Conservation (phyloP, 2,797 vertebrate species). For the Pseudomugil tenellus region DNA sequence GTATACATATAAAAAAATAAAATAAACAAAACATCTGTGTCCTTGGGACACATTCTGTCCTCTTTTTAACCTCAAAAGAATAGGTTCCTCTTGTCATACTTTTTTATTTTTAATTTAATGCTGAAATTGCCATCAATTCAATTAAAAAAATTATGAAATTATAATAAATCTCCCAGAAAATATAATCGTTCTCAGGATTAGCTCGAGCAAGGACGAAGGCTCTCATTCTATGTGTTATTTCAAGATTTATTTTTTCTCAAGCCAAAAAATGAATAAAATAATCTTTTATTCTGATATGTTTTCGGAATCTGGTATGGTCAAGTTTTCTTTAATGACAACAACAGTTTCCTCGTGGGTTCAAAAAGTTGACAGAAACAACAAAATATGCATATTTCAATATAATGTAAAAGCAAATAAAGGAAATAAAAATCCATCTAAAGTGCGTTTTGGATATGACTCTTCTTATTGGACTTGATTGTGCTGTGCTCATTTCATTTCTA, state of each 20-base stretch:
- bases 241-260: constrained; percentile 46
- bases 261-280: constrained; percentile 48
- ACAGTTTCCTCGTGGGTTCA: constrained; percentile 30
- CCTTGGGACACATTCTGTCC: constrained; percentile 44
- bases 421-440: constrained; percentile 4
- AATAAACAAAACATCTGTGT: constrained; percentile 37
- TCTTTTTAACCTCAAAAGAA: constrained; percentile 33
- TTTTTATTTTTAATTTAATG: constrained; percentile 69
- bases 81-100: constrained; percentile 56
- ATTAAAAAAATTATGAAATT: constrained; percentile 52
- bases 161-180: constrained; percentile 56
- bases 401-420: constrained; percentile 21
- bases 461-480: constrained; percentile 16
- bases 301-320: background rate
- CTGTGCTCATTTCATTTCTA: constrained; percentile 6
- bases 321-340: constrained; percentile 53
- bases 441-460: constrained; percentile 9
- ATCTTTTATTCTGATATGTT: background rate
- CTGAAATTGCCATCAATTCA: constrained; percentile 66
- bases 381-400: constrained; percentile 23
- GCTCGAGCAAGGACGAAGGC: constrained; percentile 30
- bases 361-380: constrained; percentile 23
- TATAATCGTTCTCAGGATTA: constrained; percentile 42
- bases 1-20: no score
- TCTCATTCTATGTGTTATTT: constrained; percentile 61